phyloP scores from a whole-genome alignment of 2,888 invertebrate species.

The Hymenopus coronatus region DNA sequence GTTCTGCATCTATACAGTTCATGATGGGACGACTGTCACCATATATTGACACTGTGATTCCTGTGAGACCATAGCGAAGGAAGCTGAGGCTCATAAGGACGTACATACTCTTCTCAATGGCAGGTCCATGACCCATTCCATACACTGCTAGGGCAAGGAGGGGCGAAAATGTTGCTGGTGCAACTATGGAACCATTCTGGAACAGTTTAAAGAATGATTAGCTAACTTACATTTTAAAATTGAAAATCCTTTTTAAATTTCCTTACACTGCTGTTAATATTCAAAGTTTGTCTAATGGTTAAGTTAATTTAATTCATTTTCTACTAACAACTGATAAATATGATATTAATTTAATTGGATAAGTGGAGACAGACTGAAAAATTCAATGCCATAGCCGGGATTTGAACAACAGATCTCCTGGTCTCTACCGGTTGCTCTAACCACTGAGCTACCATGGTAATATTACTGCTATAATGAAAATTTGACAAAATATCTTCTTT shows the following conservation, averaged over 20 bases:
- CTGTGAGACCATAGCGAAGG: constrained; percentile 66
- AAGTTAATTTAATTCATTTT: too few species aligned
- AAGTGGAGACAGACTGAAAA: too few species aligned
- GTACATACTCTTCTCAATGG: constrained; percentile 55
- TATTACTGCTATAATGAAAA: too few species aligned
- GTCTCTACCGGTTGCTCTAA: too few species aligned
- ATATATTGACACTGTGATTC: constrained; percentile 55
- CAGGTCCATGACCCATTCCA: constrained; percentile 60
- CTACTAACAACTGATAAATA: too few species aligned
- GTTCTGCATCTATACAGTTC: constrained; percentile 56
- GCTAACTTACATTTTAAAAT: constrained; percentile 25
- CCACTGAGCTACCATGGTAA: too few species aligned
- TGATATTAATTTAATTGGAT: too few species aligned
- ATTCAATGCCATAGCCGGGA: too few species aligned
- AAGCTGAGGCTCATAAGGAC: constrained; percentile 57
- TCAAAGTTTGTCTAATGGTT: too few species aligned
- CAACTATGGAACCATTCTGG: constrained; percentile 61
- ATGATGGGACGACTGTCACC: constrained; percentile 58
- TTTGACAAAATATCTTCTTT: too few species aligned
- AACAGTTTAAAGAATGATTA: constrained; percentile 37
- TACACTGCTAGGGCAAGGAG: constrained; percentile 58
- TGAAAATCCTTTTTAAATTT: background rate
- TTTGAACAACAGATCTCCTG: too few species aligned
- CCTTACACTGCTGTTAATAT: too few species aligned
- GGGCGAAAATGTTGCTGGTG: constrained; percentile 56